phyloP scores from a whole-genome alignment of 2,888 invertebrate genomes.

The Leptura quadrifasciata region DNA sequence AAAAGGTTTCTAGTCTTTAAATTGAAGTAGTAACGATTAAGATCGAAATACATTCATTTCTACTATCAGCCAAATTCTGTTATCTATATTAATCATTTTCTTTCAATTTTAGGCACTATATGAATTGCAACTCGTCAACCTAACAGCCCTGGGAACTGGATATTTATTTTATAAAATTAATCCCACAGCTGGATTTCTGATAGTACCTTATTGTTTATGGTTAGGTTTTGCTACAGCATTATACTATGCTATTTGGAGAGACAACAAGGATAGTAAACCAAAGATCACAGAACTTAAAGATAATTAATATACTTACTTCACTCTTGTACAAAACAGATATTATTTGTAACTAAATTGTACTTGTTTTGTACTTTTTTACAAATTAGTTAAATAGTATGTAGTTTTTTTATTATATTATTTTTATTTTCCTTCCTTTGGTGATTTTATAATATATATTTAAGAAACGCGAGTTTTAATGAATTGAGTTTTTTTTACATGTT shows the following conservation, averaged over 20 bases:
- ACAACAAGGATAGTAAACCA: conserved; percentile 74
- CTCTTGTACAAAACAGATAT: conserved; percentile 17
- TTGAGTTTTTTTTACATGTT: too few species aligned
- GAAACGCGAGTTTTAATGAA: too few species aligned
- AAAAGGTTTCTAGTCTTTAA: too few species aligned
- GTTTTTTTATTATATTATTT: conserved; percentile 8
- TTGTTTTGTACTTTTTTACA: conserved; percentile 37
- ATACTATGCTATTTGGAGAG: conserved; percentile 81
- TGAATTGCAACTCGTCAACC: conserved; percentile 78
- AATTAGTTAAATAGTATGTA: conserved; percentile 15
- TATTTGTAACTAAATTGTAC: conserved; percentile 11
- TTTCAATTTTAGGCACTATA: conserved; percentile 77
- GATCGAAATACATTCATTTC: too few species aligned
- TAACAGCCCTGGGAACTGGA: conserved; percentile 77
- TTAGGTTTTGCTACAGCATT: conserved; percentile 81
- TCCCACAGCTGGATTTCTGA: conserved; percentile 79
- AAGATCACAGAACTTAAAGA: conserved; percentile 60
- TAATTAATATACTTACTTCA: conserved; percentile 42
- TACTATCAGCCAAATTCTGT: too few species aligned
- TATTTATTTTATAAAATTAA: conserved; percentile 80
- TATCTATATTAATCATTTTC: not conserved
- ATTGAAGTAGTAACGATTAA: too few species aligned
- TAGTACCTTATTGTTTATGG: conserved; percentile 88
- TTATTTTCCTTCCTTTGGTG: too few species aligned
- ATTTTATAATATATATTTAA: too few species aligned